These are phyloP conservation scores for Eclectus roratus DNA, from an alignment of 2,113 vertebrate genomes.

Conservation along the genomic window DNA sequence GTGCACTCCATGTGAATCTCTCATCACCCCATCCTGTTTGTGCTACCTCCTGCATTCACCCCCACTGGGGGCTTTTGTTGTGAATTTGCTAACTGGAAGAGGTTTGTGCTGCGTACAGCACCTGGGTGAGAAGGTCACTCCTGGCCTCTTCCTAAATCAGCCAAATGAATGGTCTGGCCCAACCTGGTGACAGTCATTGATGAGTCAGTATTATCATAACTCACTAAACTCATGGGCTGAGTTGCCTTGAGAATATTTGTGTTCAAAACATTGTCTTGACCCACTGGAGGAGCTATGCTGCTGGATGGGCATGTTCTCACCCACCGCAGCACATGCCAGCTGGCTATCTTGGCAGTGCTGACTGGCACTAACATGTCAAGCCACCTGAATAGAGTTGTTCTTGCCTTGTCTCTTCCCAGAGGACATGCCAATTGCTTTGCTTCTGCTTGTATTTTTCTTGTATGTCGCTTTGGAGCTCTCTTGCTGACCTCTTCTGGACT, in stretches of 20 bases:
- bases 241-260: background rate
- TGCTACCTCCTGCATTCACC: background rate
- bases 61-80: background rate
- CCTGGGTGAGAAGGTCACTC: background rate
- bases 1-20: rapidly evolving
- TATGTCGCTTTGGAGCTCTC: rapidly evolving
- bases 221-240: background rate
- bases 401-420: background rate
- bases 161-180: background rate
- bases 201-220: background rate
- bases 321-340: rapidly evolving
- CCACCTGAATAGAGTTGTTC: background rate
- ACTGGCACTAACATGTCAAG: background rate
- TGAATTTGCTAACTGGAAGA: background rate
- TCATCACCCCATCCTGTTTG: rapidly evolving
- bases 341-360: rapidly evolving
- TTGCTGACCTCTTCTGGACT: background rate
- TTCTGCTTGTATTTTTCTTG: background rate
- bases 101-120: background rate
- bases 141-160: background rate
- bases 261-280: background rate
- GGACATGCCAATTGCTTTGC: rapidly evolving
- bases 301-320: background rate
- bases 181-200: background rate
- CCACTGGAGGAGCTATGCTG: background rate